phyloP scores from a whole-genome alignment of 1,140 invertebrate species.

The Drosophila pectinifera region DNA sequence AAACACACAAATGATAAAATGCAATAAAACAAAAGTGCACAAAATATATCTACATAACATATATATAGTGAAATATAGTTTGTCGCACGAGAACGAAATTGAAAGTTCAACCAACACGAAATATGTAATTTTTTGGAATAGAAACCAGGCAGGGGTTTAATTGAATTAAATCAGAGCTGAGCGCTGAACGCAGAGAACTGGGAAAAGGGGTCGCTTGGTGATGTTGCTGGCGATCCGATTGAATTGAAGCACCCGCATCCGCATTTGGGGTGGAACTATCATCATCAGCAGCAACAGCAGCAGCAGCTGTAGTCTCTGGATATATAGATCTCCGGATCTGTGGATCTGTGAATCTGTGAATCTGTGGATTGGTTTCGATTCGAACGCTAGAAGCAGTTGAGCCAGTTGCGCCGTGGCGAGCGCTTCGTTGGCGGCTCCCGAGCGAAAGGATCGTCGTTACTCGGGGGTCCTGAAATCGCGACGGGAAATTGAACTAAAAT shows the following conservation, averaged over 20 bases:
- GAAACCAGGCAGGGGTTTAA: slow-evolving; percentile 57
- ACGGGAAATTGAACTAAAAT: slow-evolving; percentile 3
- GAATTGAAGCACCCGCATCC: slow-evolving; percentile 54
- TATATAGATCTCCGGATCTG: slow-evolving; percentile 24
- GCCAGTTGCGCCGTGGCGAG: slow-evolving; percentile 69
- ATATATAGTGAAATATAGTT: slow-evolving; percentile 43
- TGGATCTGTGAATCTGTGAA: slow-evolving; percentile 33
- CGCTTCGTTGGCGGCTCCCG: slow-evolving; percentile 69
- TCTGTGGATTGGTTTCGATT: slow-evolving; percentile 21
- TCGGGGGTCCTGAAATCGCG: slow-evolving; percentile 30
- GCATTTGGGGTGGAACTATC: slow-evolving; percentile 40
- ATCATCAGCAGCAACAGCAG: not conserved
- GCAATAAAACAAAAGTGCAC: slow-evolving; percentile 51
- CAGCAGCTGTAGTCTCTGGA: slow-evolving; percentile 14
- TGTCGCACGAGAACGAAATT: slow-evolving; percentile 63
- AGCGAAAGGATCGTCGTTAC: slow-evolving; percentile 29
- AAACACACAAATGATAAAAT: slow-evolving; percentile 38
- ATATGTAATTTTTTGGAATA: slow-evolving; percentile 29
- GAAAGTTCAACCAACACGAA: slow-evolving; percentile 66
- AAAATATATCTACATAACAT: slow-evolving; percentile 16
- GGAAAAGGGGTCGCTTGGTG: slow-evolving; percentile 16
- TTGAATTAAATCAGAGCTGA: slow-evolving; percentile 77
- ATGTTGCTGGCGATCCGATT: slow-evolving; percentile 25
- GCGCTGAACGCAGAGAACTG: slow-evolving; percentile 1
- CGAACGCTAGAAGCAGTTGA: slow-evolving; percentile 58